phyloP scores from a whole-genome alignment of 2,888 invertebrate genomes.

The Trichopoda pennipes region DNA sequence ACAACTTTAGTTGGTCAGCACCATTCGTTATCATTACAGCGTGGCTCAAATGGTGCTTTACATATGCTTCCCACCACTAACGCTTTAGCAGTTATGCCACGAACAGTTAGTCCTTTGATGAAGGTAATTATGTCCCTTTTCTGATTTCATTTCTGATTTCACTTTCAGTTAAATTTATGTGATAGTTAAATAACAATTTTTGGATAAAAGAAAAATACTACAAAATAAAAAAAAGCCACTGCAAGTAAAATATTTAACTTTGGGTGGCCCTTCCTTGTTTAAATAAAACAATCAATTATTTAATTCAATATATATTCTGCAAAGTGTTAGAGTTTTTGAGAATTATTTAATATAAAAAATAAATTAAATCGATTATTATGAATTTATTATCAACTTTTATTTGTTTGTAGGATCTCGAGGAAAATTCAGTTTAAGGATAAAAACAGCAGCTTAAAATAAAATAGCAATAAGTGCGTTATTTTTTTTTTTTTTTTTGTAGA shows the following conservation, averaged over 20 bases:
- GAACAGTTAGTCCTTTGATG: constrained; percentile 80
- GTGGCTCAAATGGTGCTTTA: constrained; percentile 79
- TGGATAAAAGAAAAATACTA: neutral
- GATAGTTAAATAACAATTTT: neutral
- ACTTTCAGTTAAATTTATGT: neutral
- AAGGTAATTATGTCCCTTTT: constrained; percentile 73
- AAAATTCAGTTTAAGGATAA: constrained; percentile 77
- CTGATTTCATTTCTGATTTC: constrained; percentile 29
- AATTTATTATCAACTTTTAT: neutral
- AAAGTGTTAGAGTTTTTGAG: too few relatives aligned
- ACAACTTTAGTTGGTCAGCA: constrained; percentile 85
- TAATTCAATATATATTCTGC: too few relatives aligned
- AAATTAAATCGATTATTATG: neutral
- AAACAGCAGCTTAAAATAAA: neutral
- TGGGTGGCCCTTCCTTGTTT: too few relatives aligned
- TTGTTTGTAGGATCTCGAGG: constrained; percentile 78
- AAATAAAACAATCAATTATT: too few relatives aligned
- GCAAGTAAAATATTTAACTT: too few relatives aligned
- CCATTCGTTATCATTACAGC: constrained; percentile 76
- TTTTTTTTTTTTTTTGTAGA: neutral
- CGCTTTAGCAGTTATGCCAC: constrained; percentile 74
- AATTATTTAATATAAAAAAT: neutral
- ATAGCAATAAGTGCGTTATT: constrained; percentile 29
- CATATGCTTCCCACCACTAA: constrained; percentile 77
- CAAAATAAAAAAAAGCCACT: too few relatives aligned